These are phyloP conservation scores for Brienomyrus longianalis DNA, from an alignment of 2,113 vertebrate species.

Conservation along the genomic window DNA sequence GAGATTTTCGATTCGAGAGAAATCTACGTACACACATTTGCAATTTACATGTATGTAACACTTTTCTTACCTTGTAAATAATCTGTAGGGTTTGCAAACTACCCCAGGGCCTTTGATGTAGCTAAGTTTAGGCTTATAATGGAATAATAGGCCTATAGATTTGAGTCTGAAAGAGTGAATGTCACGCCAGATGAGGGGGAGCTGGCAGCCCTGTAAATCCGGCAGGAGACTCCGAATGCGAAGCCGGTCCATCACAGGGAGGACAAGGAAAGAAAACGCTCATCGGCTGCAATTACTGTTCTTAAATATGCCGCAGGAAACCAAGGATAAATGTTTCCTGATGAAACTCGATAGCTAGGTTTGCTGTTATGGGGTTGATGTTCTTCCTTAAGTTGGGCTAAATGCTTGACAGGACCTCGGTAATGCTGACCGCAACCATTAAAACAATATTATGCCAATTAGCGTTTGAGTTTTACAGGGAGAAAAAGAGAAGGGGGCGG, in stretches of 20 bases:
- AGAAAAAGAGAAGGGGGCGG: background rate
- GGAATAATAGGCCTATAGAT: too few relatives aligned
- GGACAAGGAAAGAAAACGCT: background rate
- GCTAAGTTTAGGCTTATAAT: too few relatives aligned
- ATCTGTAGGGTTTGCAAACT: too few relatives aligned
- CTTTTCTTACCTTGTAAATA: too few relatives aligned
- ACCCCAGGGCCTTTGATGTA: too few relatives aligned
- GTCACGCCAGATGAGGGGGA: too few relatives aligned
- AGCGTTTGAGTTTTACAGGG: background rate
- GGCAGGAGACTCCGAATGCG: background rate
- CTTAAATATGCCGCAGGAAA: background rate
- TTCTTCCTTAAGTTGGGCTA: background rate
- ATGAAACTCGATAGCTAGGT: slow-evolving; percentile 25
- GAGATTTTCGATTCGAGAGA: too few relatives aligned
- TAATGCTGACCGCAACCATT: background rate
- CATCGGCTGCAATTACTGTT: background rate
- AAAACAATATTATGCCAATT: background rate
- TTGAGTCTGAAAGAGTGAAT: too few relatives aligned
- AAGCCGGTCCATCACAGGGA: background rate
- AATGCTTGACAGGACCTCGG: slow-evolving; percentile 7
- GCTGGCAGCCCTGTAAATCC: too few relatives aligned
- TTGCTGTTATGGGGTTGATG: background rate
- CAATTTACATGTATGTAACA: too few relatives aligned
- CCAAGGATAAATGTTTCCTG: slow-evolving; percentile 15
- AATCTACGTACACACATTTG: too few relatives aligned